Evolutionary conservation across 2,888 invertebrate species (phyloP).

Genomic region (Hecatera dysodea): DNA sequence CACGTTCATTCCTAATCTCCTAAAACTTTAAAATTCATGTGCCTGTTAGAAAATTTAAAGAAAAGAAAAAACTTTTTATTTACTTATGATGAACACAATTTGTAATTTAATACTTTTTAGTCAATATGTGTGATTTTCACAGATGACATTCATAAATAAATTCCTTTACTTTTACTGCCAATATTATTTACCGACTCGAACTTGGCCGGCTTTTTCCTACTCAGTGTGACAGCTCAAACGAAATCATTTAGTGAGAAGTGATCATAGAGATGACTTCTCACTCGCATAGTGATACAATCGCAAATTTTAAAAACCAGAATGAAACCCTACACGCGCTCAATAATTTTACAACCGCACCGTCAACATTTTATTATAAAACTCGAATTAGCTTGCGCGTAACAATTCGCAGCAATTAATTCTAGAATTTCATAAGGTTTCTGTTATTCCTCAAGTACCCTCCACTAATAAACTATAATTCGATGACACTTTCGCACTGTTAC

Average conservation of each 20-base stretch:
- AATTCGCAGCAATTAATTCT: conserved; percentile 48
- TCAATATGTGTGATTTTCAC: too few relatives aligned
- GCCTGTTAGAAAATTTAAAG: conserved; percentile 19
- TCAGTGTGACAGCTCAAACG: not conserved
- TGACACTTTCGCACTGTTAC: not conserved
- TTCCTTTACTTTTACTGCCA: too few relatives aligned
- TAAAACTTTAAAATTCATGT: not conserved
- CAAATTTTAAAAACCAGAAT: not conserved
- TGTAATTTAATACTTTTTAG: too few relatives aligned
- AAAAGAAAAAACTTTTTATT: conserved; percentile 31
- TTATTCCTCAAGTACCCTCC: conserved; percentile 11
- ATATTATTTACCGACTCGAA: too few relatives aligned
- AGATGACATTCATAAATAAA: too few relatives aligned
- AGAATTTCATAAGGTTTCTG: conserved; percentile 50
- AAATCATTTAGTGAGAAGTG: not conserved
- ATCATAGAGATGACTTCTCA: not conserved
- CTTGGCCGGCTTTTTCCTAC: too few relatives aligned
- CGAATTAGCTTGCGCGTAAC: conserved; percentile 31
- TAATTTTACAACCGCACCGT: conserved; percentile 9
- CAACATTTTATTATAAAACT: conserved; percentile 13
- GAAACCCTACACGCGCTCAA: conserved; percentile 2
- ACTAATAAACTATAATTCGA: conserved; percentile 6
- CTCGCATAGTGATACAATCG: too few relatives aligned
- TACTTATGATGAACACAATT: too few relatives aligned
- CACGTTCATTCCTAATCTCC: not conserved